Percentiles rank a stretch among this genome's conserved stretches.
These are phyloP conservation scores for Caenorhabditis briggsae DNA, from an alignment of 1,140 invertebrate species.

Conservation along the genomic window DNA sequence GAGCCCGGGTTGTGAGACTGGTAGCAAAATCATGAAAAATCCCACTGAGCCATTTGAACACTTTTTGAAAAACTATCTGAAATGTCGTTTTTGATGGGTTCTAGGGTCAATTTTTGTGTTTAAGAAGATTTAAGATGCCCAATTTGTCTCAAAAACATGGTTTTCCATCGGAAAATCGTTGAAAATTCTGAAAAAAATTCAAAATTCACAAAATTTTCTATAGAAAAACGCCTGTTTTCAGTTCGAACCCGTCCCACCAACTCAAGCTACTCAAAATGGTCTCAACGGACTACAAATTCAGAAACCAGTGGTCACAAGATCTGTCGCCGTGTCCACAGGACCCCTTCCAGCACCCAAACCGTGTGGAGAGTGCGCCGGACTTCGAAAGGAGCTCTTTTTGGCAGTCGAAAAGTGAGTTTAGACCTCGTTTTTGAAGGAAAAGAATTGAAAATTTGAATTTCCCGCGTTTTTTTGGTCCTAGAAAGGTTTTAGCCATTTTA, in stretches of 20 bases:
- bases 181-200: too few species aligned
- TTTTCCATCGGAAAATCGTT: too few species aligned
- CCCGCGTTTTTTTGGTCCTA: neutral
- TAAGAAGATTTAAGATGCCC: neutral
- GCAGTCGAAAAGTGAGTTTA: slow-evolving; percentile 19
- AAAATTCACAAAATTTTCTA: too few species aligned
- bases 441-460: too few species aligned
- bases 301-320: slow-evolving; percentile 11
- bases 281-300: neutral
- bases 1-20: neutral
- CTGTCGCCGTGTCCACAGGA: slow-evolving; percentile 41
- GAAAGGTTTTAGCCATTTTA: too few species aligned
- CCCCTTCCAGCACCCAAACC: slow-evolving; percentile 57
- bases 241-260: slow-evolving; percentile 4
- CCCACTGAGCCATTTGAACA: neutral
- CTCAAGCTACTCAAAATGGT: neutral
- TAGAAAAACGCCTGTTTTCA: neutral
- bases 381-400: slow-evolving; percentile 57
- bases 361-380: slow-evolving; percentile 53
- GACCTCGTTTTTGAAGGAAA: too few species aligned
- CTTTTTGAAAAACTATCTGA: neutral
- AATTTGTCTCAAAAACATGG: neutral
- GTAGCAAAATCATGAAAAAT: neutral
- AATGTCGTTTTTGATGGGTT: neutral
- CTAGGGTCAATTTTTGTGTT: neutral